Base-by-base conservation (phyloP, 92 coral and sea anemone genomes). In the Paragorgia papillata region DNA sequence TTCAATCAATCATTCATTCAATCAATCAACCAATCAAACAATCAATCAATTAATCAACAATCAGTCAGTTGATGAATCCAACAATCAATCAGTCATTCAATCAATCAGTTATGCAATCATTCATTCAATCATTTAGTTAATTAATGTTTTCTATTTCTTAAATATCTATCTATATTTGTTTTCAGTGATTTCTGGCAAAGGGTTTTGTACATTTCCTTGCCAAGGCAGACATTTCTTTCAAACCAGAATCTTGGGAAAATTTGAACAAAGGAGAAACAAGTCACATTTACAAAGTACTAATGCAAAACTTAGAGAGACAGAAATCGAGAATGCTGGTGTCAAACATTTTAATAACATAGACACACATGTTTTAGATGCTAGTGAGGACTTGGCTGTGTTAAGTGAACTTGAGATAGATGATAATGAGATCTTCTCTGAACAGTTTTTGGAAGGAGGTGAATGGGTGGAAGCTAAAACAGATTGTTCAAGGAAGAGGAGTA, bases 401-500 rank as follows among this genome's bases (percentile, higher is more conserved):
- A 58, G 54, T 29, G 28, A 31, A 22, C 78, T 71, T 13, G 10
- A 31, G 22, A 58, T n/a, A n/a, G n/a, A 35, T 31, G 64, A 71
- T 7, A 22, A 49, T 17, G 64, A 33, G 32, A 48, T 71, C 9
- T 51, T 53, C 18, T 53, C 34, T 51, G 78, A 71, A 25, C 40
- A 51, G 40, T 21, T 24, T 55, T 12, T 35, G 33, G 40, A 68
- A 27, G 30, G n/a, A 0, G 49, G 54, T 12, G 29, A 14, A 1
- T 55, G 40, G n/a, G 10, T 34, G 7, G 40, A 71, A 28, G 17
- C 41, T 18, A 20, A 55, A n/a, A 41, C 17, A 9, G 64, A 41
- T 20, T 7, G 17, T 31, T 37, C 26, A n/a, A 31, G 48, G 24
- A 63, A 63, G 31, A 3, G 49, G 26, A 57, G 15, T 30, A 53